These are phyloP conservation scores for Pocillopora verrucosa DNA, from an alignment of 64 coral and sea anemone genomes.

Conservation along the genomic window DNA sequence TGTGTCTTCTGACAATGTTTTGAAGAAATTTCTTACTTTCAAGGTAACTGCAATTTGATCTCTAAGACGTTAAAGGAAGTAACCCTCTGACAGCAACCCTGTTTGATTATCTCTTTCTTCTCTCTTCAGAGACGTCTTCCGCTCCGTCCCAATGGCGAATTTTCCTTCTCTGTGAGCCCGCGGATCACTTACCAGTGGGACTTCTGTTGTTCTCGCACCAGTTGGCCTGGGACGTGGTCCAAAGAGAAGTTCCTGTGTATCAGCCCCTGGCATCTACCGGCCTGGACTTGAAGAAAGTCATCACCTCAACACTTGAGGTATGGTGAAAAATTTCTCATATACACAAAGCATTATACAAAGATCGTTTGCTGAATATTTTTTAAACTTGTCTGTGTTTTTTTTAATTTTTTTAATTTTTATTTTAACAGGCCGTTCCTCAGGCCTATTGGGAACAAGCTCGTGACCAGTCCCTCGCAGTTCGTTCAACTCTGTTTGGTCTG, in stretches of 20 bases:
- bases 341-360: background rate
- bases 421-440: constrained; percentile 55
- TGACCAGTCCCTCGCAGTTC: constrained; percentile 64
- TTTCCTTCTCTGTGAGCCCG: constrained; percentile 81
- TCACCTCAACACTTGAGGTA: constrained; percentile 74
- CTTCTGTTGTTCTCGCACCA: constrained; percentile 88
- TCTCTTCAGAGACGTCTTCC: constrained; percentile 60
- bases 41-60: background rate
- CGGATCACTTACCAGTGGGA: constrained; percentile 66
- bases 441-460: constrained; percentile 75
- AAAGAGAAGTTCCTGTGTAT: constrained; percentile 42
- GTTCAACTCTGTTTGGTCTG: constrained; percentile 82
- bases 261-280: constrained; percentile 38
- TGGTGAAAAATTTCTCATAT: no score
- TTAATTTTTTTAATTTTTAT: background rate
- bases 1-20: no score
- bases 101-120: background rate
- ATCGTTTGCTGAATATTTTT: no score
- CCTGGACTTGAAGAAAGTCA: constrained; percentile 44
- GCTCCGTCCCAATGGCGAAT: constrained; percentile 86
- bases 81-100: background rate
- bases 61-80: background rate
- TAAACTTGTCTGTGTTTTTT: background rate
- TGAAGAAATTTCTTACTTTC: no score
- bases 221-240: constrained; percentile 89